Percentiles rank a stretch among this genome's conserved stretches.
These are phyloP conservation scores for Bostrychus sinensis DNA, from an alignment of 2,113 vertebrate species.

Conservation along the genomic window DNA sequence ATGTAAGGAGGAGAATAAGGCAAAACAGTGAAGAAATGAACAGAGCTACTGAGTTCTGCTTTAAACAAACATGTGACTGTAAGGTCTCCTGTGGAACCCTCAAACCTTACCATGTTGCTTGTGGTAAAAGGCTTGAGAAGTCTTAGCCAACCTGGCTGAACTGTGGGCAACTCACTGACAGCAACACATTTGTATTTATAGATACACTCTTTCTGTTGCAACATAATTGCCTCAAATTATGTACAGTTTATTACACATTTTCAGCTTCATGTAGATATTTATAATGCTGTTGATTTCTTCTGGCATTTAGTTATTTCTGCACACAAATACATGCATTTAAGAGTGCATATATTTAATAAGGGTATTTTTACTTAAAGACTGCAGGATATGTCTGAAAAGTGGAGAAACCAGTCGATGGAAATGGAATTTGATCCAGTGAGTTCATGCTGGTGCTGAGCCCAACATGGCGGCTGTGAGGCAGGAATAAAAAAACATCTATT, in stretches of 20 bases:
- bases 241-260: neutral
- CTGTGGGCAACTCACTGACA: too few species aligned
- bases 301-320: neutral
- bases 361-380: neutral
- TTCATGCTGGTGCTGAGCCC: constrained; percentile 30
- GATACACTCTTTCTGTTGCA: too few species aligned
- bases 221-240: too few species aligned
- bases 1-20: too few species aligned
- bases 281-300: neutral
- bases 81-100: too few species aligned
- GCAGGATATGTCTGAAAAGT: constrained; percentile 12
- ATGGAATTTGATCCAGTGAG: constrained; percentile 15
- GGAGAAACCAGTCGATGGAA: constrained; percentile 8
- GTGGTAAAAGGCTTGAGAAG: too few species aligned
- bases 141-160: too few species aligned
- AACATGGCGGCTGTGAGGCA: constrained; percentile 68
- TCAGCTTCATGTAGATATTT: neutral
- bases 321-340: neutral
- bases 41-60: too few species aligned
- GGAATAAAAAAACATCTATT: constrained; percentile 77
- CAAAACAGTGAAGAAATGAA: too few species aligned
- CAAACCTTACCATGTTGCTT: too few species aligned
- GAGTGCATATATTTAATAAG: neutral
- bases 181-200: too few species aligned
- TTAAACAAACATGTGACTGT: too few species aligned